Evolutionary conservation across 2,113 vertebrate species (phyloP).

Genomic region (Marmota flaviventris): DNA sequence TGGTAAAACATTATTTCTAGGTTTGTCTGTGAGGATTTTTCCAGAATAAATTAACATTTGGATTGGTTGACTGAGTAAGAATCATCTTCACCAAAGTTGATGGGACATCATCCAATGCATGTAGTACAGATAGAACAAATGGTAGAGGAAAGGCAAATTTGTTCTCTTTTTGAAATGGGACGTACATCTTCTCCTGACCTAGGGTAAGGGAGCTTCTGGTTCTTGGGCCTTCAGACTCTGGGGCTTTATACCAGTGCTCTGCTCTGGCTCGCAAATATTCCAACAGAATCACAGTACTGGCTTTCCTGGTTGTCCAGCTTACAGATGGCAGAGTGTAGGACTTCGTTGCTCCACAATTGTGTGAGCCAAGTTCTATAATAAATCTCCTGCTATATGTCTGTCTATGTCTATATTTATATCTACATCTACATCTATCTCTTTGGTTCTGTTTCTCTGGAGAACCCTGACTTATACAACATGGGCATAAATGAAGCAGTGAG

Average conservation of each 20-base stretch:
- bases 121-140: background rate
- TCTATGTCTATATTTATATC: background rate
- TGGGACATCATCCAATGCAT: too few species aligned
- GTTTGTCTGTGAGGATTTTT: background rate
- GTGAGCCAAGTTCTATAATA: background rate
- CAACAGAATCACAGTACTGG: background rate
- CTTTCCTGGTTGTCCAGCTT: background rate
- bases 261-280: background rate
- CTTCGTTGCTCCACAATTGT: background rate
- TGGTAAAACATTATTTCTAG: background rate
- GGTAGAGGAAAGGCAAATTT: background rate
- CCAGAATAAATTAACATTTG: background rate
- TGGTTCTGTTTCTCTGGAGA: background rate
- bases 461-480: background rate
- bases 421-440: too few species aligned
- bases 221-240: background rate
- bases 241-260: background rate
- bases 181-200: background rate
- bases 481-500: background rate
- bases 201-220: background rate
- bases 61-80: background rate
- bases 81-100: background rate
- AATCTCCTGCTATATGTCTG: background rate
- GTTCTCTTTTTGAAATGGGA: background rate
- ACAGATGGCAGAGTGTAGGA: background rate